Evolutionary conservation across 2,797 vertebrate genomes (phyloP).

Genomic region (Poecilia velifera): DNA sequence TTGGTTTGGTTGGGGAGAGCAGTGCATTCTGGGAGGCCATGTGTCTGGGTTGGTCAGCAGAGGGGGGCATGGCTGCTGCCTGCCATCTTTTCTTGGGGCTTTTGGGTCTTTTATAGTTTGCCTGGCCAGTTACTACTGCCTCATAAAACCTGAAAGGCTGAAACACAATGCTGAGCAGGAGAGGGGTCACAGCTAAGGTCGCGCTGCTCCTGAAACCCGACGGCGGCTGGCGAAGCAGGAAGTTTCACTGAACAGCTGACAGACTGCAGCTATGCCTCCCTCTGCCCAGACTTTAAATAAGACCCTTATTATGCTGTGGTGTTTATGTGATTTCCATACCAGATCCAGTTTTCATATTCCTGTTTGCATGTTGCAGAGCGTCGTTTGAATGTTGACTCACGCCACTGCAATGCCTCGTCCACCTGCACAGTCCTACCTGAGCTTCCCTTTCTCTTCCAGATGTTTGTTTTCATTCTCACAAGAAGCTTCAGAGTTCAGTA

Average conservation of each 20-base stretch:
- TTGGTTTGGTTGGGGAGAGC: slow-evolving; percentile 54
- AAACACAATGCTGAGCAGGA: slow-evolving; percentile 72
- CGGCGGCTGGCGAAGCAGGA: slow-evolving; percentile 53
- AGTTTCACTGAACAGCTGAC: slow-evolving; percentile 38
- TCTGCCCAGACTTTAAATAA: slow-evolving; percentile 10
- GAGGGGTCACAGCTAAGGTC: slow-evolving; percentile 77
- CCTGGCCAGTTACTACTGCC: slow-evolving; percentile 78
- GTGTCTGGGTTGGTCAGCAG: slow-evolving; percentile 57
- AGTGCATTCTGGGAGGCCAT: slow-evolving; percentile 69
- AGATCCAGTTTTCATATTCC: neutral
- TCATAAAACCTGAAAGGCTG: slow-evolving; percentile 80
- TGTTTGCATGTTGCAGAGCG: neutral
- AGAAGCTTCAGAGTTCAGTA: neutral
- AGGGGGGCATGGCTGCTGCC: slow-evolving; percentile 55
- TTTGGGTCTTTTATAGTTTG: slow-evolving; percentile 73
- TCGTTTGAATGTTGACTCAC: neutral
- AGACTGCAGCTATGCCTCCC: slow-evolving; percentile 34
- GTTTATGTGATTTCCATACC: neutral
- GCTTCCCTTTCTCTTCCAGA: neutral
- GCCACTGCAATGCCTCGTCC: neutral
- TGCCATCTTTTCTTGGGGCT: slow-evolving; percentile 67
- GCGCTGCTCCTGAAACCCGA: slow-evolving; percentile 72
- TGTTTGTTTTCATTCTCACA: neutral
- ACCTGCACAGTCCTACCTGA: neutral
- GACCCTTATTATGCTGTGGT: neutral